Evolutionary conservation across 1,140 invertebrate genomes (phyloP), one percentile per base, ranked within the genome.

Genomic region (Charaxes varanes): DNA sequence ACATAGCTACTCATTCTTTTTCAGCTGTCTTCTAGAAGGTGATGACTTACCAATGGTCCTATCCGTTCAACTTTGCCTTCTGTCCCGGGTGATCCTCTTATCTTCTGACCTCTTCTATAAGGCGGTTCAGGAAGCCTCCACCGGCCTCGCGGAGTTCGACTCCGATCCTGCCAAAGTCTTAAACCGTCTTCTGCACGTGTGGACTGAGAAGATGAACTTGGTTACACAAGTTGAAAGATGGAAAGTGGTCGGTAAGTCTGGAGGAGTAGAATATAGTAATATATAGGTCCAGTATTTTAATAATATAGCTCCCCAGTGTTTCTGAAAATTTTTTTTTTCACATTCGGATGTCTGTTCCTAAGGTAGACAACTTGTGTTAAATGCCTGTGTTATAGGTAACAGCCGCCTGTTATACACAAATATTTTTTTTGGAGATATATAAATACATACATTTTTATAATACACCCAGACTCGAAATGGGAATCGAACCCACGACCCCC

Each of bases 201-300:
- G 93, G 91, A 86, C 93, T n/a, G 87, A 90, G 42, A 91, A 91
- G 69, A 92, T 97, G 87, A 88, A 91, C 13, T 78, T 90, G 27
- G 90, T 96, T 1, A 88, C 90, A 0, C 90, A 95, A 53, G 85
- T 89, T 0, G 93, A 96, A 58, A 88, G 91, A 64, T 88, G 91
- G 50, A 98, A 98, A 77, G 81, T 96, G 6, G 88, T 92, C 46
- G 91, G 88, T 74, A 48, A 66, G 73, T 70, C n/a, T n/a, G n/a
- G n/a, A n/a, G n/a, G n/a, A n/a, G n/a, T n/a, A n/a, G n/a, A n/a
- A n/a, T n/a, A n/a, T n/a, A n/a, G n/a, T n/a, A n/a, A n/a, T n/a
- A n/a, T n/a, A n/a, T n/a, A n/a, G n/a, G n/a, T n/a, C n/a, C n/a
- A n/a, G n/a, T n/a, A n/a, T n/a, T n/a, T n/a, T n/a, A n/a, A n/a